Percentiles rank a stretch among this genome's conserved stretches.
Conservation (phyloP, 1,140 invertebrate species). For the Calliphora vicina region DNA sequence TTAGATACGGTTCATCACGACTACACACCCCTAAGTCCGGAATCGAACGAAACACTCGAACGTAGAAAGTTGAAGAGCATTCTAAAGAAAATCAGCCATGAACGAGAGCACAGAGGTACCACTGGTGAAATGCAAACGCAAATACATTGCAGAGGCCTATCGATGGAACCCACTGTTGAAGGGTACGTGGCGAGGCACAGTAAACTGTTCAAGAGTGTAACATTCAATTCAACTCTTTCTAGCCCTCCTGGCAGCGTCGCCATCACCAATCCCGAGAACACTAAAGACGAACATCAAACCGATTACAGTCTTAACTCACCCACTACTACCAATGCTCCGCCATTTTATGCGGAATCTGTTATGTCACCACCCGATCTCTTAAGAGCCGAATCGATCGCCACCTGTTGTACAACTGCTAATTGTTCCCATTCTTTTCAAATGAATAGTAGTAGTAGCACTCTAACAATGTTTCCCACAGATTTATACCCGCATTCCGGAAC, state of each 20-base stretch:
- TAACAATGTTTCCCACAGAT: background rate
- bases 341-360: background rate
- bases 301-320: background rate
- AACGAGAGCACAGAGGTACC: background rate
- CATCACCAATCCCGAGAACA: slow-evolving; percentile 63
- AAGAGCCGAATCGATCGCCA: slow-evolving; percentile 6
- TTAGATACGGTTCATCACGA: slow-evolving; percentile 42
- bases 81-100: slow-evolving; percentile 73
- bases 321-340: background rate
- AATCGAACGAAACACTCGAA: slow-evolving; percentile 84
- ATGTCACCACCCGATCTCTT: slow-evolving; percentile 19
- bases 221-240: slow-evolving; percentile 83
- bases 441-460: slow-evolving; percentile 21
- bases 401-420: slow-evolving; percentile 5
- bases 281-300: slow-evolving; percentile 1
- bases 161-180: slow-evolving; percentile 76
- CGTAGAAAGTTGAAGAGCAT: slow-evolving; percentile 84
- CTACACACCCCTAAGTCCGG: slow-evolving; percentile 69
- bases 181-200: slow-evolving; percentile 87
- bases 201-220: slow-evolving; percentile 87
- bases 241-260: slow-evolving; percentile 70
- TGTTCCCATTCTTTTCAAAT: slow-evolving; percentile 9
- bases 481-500: background rate
- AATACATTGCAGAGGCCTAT: slow-evolving; percentile 50
- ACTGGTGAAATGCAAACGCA: background rate